A percentile compares a stretch with the other conserved stretches of the same genome.
Conservation (phyloP, 2,797 vertebrate species). For the Sylvilagus floridanus region DNA sequence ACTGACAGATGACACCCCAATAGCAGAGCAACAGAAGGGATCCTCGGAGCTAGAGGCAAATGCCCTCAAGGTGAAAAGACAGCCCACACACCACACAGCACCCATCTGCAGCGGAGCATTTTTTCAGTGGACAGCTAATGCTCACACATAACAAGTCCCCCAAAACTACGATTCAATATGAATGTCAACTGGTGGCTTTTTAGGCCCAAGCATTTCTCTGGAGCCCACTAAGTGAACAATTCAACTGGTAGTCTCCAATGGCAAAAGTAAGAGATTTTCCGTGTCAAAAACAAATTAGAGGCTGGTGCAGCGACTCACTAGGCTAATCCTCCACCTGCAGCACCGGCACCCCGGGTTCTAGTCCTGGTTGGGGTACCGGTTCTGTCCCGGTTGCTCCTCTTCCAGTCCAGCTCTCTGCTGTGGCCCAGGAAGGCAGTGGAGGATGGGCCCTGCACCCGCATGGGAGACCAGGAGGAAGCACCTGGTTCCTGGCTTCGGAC, state of each 20-base stretch:
- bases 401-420: too few species aligned
- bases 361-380: too few species aligned
- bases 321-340: too few species aligned
- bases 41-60: not conserved
- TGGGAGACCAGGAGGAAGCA: too few species aligned
- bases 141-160: not conserved
- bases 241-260: not conserved
- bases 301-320: too few species aligned
- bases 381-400: too few species aligned
- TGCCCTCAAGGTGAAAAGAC: not conserved
- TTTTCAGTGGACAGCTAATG: not conserved
- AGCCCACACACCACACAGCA: not conserved
- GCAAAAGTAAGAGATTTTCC: not conserved
- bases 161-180: not conserved
- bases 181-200: not conserved
- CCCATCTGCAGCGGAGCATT: not conserved
- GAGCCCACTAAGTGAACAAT: slow-evolving; percentile 17
- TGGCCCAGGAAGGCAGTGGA: too few species aligned
- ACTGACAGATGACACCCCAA: not conserved
- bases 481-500: too few species aligned
- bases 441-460: too few species aligned
- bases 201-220: slow-evolving; percentile 4
- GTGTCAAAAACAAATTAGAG: not conserved
- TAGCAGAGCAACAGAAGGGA: not conserved
- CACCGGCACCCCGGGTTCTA: too few species aligned